Evolutionary conservation across 1,140 invertebrate species (phyloP), one percentile per base, ranked within the genome.

Genomic region (Drosophila littoralis): DNA sequence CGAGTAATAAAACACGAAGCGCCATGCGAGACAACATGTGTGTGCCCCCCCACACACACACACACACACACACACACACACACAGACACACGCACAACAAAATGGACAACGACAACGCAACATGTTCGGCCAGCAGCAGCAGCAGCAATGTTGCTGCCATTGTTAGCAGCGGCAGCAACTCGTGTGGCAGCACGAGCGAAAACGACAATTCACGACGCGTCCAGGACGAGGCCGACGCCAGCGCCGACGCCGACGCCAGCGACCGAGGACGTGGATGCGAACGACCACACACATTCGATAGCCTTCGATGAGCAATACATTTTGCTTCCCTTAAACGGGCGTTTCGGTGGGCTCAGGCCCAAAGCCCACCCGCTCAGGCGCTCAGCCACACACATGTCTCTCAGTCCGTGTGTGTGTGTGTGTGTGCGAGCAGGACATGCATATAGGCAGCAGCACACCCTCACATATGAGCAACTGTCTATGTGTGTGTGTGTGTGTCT

Each of bases 281-380:
- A 61, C 52, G 73, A 66, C 74, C 61, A 70, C 63, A 89, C 84
- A 85, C 84, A 89, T 89, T 89, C 84, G 84, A 89, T 89, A 89
- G 85, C 84, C 84, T 89, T 89, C 84, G 84, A 89, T 89, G 84
- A 89, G 84, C 84, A 89, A 89, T 89, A 85, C 81, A 85, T 85
- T 85, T 85, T 86, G 81, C 81, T 89, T 89, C 84, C 84, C 84
- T 84, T 84, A 89, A 80, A 89, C 73, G 64, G 28, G 42, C 57
- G 55, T 33, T 33, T n/a, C 68, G 82, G 73, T 75, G 81, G 54
- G 61, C 54, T 66, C 52, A 74, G 65, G 55, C 40, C 40, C 59
- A 15, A 46, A 59, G 38, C 28, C 70, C 70, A 42, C 38, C 33
- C 58, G 28, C 46, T 33, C 57, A 28, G 8, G 9, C 46, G 43